Base-by-base conservation (phyloP, 2,888 invertebrate species). In the Drosophila hawaiiensis region DNA sequence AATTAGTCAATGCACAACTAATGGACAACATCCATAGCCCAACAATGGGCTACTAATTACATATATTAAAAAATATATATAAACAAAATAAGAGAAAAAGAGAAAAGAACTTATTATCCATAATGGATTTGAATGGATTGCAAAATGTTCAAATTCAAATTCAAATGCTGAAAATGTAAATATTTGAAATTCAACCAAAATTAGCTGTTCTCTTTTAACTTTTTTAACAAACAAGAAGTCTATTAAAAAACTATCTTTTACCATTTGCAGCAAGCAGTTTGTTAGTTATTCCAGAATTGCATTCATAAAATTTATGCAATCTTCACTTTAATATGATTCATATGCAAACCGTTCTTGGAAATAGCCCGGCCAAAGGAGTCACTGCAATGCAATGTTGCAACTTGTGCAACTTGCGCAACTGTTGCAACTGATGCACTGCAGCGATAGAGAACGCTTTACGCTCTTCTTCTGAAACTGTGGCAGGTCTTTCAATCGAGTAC, bases 1-100 rank as follows among this genome's bases (percentile, higher is more conserved):
- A 78, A 78, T 78, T 78, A 78, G 81, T 78, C 78, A 80, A 76
- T 49, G 22, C 50, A 28, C 66, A 66, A 29, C 35, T 70, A 76
- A 80, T 70, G 70, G 70, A 80, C 76, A 77, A 62, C 55, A 39
- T 55, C 81, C 55, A 39, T 55, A 76, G 76, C 80, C 77, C 81
- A 64, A 47, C 47, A 49, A 68, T 67, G 58, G 33, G 19, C 22
- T 22, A 31, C 52, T 70, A 71, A 70, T 59, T 71, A 58, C 9
- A 50, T 7, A 50, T 56, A n/a, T 1, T 14, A n/a, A n/a, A 50
- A 19, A 14, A 4, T 12, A 35, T 28, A 9, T 4, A 31, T 14
- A 35, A 35, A 35, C 35, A 14, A 35, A 35, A 35, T 14, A 35
- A 5, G 35, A 22, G 25, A 25, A 9, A 5, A 56, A n/a, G 16